phyloP scores from a whole-genome alignment of 1,140 invertebrate species.

The Lamellibrachia luymesi region DNA sequence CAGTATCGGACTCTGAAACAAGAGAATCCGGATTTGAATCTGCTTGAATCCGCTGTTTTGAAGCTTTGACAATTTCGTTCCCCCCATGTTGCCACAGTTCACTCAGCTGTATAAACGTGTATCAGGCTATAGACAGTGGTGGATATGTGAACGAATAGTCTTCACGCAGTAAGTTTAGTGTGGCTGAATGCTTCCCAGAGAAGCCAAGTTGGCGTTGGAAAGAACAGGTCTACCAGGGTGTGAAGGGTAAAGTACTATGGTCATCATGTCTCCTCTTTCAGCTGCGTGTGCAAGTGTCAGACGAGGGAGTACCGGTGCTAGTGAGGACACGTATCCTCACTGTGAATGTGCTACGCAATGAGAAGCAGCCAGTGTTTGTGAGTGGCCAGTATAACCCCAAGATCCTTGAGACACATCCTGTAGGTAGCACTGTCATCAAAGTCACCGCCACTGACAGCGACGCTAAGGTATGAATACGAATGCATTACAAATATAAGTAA shows the following conservation, averaged over 20 bases:
- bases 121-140: too few relatives aligned
- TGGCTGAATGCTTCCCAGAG: too few relatives aligned
- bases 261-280: neutral
- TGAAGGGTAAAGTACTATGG: neutral
- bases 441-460: constrained; percentile 6
- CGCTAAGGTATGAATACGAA: constrained; percentile 13
- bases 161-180: too few relatives aligned
- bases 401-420: constrained; percentile 13
- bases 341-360: constrained; percentile 20
- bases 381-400: constrained; percentile 3
- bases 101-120: too few relatives aligned
- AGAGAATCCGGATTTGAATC: neutral
- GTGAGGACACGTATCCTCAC: constrained; percentile 9
- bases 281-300: constrained; percentile 13
- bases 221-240: too few relatives aligned
- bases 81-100: too few relatives aligned
- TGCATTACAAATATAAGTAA: neutral
- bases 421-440: constrained; percentile 6
- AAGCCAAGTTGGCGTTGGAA: too few relatives aligned
- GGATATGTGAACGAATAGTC: too few relatives aligned
- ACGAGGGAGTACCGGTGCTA: neutral
- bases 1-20: too few relatives aligned
- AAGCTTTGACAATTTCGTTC: neutral
- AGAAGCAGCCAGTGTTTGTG: constrained; percentile 13
- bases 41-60: neutral